Evolutionary conservation across 2,113 vertebrate species (phyloP), one percentile per base, ranked within the genome.

Genomic region (Sigmodon hispidus): DNA sequence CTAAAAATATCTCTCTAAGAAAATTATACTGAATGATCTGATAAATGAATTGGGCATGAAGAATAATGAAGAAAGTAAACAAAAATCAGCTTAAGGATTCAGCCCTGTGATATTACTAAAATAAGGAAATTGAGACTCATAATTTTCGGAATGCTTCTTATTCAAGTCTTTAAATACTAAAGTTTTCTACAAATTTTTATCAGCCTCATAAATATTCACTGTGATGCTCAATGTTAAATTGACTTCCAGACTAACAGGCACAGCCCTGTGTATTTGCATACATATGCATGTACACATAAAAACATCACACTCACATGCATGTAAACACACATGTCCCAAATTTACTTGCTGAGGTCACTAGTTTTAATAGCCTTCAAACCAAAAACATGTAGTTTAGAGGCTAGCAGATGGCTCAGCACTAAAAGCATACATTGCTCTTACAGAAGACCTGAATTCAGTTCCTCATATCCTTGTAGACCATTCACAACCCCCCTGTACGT

Each of bases 71-170:
- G 5, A 88, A 91, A 84, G 17, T 86, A 92, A 83, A 21, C 0
- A 72, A 88, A 91, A 89, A 10, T 83, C 80, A 52, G 24, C 65
- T 85, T 70, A 79, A 87, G n/a, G 67, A 83, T 87, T 81, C 26
- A 52, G 31, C 90, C 11, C 48, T 67, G 0, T 55, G 52, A 13
- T 7, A 92, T 52, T 45, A 77, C 19, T 94, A 48, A 85, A 90
- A 59, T 43, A 48, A 13, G 7, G 40, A 88, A 52, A 7, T 72
- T 12, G 17, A 75, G 19, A 24, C 29, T 94, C 19, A 85, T 87
- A 3, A 75, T 88, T 90, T 93, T 85, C 57, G 11, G 83, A 50
- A 80, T 87, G 81, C 16, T 85, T 95, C 4, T 79, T 86, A 91
- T 36, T 77, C 48, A 83, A 73, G 45, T 70, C 79, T 50, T 91